Evolutionary conservation across 2,888 invertebrate species (phyloP).

Genomic region (Diploptera punctata): DNA sequence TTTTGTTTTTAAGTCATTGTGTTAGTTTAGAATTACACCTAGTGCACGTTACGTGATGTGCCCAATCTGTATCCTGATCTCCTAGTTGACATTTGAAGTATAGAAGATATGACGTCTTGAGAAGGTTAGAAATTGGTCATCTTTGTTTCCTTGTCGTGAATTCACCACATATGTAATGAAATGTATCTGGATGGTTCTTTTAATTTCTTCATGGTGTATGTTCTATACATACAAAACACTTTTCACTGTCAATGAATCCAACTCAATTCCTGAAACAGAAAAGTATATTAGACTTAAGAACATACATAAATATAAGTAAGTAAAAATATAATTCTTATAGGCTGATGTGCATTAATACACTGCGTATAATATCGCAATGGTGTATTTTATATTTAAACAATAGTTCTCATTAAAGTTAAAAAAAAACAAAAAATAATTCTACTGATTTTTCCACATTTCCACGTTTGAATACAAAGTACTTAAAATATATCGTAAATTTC

Average conservation of each 20-base stretch:
- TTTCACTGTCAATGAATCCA: not conserved
- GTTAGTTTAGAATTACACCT: not conserved
- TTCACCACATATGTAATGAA: not conserved
- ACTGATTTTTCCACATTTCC: not conserved
- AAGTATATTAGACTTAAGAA: not conserved
- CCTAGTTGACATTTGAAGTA: not conserved
- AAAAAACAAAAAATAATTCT: not conserved
- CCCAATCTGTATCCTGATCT: constrained; percentile 5
- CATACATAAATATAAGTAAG: not conserved
- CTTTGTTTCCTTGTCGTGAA: not conserved
- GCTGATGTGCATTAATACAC: constrained; percentile 1
- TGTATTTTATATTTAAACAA: constrained; percentile 6
- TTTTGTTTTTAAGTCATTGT: not conserved
- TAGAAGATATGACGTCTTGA: not conserved
- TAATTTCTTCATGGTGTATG: not conserved
- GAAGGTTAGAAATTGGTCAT: not conserved
- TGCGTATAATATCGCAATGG: not conserved
- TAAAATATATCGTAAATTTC: not conserved
- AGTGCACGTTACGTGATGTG: not conserved
- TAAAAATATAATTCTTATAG: constrained; percentile 1
- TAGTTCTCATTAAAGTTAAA: not conserved
- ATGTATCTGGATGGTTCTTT: not conserved
- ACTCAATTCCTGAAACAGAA: not conserved
- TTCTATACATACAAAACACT: not conserved
- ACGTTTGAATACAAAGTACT: constrained; percentile 5